phyloP scores from a whole-genome alignment of 2,797 vertebrate genomes.

The Ctenopoma kingsleyae region DNA sequence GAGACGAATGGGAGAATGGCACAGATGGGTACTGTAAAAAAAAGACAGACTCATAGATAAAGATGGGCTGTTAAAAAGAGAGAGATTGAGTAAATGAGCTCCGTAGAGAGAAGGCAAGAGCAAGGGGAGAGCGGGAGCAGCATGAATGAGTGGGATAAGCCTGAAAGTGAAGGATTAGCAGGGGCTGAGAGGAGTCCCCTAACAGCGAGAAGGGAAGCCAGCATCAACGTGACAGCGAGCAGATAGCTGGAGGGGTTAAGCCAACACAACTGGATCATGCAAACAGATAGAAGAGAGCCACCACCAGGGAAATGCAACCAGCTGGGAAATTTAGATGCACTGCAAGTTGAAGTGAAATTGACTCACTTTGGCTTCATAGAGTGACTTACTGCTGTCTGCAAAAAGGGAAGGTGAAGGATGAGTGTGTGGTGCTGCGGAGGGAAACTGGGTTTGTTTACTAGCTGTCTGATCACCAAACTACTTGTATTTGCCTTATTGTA shows the following conservation, averaged over 20 bases:
- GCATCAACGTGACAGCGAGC: conserved; percentile 54
- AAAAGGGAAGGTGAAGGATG: conserved; percentile 15
- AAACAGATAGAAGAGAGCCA: conserved; percentile 45
- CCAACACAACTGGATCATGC: conserved; percentile 52
- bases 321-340: conserved; percentile 37
- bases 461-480: too few species aligned
- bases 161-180: conserved; percentile 69
- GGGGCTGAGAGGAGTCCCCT: conserved; percentile 56
- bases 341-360: conserved; percentile 21
- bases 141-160: conserved; percentile 62
- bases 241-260: conserved; percentile 60
- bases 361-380: conserved; percentile 25
- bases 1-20: neutral
- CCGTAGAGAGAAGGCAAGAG: conserved; percentile 21
- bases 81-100: conserved; percentile 39
- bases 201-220: conserved; percentile 45
- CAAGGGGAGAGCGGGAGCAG: conserved; percentile 34
- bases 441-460: too few species aligned
- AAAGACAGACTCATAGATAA: neutral
- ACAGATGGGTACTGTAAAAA: conserved; percentile 33
- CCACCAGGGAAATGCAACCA: conserved; percentile 22
- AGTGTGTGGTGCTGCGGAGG: too few species aligned
- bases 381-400: conserved; percentile 23
- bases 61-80: conserved; percentile 12
- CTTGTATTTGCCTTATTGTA: too few species aligned